Percentiles rank a stretch among this genome's conserved stretches.
phyloP scores from a whole-genome alignment of 2,113 vertebrate genomes.

The Pipa parva region DNA sequence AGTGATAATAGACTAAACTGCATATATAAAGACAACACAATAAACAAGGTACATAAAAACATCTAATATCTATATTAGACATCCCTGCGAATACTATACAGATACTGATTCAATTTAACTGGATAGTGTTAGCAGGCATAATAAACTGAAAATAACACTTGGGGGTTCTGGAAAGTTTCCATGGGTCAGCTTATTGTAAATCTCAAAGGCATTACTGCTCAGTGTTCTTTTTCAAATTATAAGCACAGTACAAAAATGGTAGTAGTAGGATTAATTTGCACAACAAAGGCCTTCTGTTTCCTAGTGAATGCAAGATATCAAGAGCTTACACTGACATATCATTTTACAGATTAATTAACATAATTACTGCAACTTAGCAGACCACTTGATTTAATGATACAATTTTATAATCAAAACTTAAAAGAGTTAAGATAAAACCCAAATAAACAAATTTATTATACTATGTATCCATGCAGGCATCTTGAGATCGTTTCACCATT shows the following conservation, averaged over 20 bases:
- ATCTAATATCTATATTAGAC: too few relatives aligned
- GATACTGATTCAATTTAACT: conserved; percentile 17
- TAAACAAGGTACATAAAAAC: neutral
- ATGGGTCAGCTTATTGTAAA: conserved; percentile 26
- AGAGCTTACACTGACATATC: conserved; percentile 38
- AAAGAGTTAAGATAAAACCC: too few relatives aligned
- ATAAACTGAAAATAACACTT: conserved; percentile 14
- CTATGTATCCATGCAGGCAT: too few relatives aligned
- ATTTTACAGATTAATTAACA: conserved; percentile 41
- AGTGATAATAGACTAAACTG: neutral
- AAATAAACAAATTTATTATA: too few relatives aligned
- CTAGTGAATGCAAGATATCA: conserved; percentile 37
- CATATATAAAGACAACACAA: neutral
- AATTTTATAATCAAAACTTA: conserved; percentile 14
- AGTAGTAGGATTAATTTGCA: conserved; percentile 39
- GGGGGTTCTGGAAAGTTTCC: conserved; percentile 14
- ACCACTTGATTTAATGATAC: conserved; percentile 39
- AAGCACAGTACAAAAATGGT: conserved; percentile 33
- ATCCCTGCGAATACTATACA: neutral
- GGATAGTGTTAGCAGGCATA: conserved; percentile 5
- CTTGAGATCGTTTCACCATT: too few relatives aligned
- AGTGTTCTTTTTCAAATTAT: conserved; percentile 31
- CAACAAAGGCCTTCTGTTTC: conserved; percentile 38
- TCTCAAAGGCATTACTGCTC: conserved; percentile 24
- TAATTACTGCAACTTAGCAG: conserved; percentile 41